Percentiles rank a stretch among this genome's conserved stretches.
Evolutionary conservation across 1,140 invertebrate species (phyloP).

Genomic region (Trinorchestia longiramus): DNA sequence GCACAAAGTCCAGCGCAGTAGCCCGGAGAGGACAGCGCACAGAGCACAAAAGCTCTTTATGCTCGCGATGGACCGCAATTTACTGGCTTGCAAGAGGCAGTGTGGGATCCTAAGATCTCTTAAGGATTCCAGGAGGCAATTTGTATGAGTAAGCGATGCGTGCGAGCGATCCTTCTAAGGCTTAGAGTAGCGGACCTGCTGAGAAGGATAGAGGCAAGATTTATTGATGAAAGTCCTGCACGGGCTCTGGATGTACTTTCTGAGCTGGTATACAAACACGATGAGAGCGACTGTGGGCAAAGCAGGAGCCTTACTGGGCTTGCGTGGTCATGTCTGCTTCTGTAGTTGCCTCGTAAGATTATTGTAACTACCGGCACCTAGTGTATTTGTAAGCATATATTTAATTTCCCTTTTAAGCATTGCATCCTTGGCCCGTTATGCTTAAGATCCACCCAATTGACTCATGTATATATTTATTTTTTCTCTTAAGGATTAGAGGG

Average conservation of each 20-base stretch:
- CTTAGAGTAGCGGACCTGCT: not conserved
- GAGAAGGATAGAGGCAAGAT: not conserved
- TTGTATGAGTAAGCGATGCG: slow-evolving; percentile 6
- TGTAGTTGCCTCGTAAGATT: not conserved
- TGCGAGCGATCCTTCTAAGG: slow-evolving; percentile 5
- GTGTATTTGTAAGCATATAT: not conserved
- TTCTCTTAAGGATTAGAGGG: not conserved
- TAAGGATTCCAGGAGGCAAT: slow-evolving; percentile 6
- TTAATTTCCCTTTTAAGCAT: not conserved
- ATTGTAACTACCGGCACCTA: not conserved
- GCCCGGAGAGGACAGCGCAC: not conserved
- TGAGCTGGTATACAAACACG: not conserved
- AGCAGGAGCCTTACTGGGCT: not conserved
- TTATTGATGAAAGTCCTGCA: not conserved
- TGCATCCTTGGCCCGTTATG: not conserved
- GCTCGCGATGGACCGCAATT: not conserved
- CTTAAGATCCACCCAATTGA: not conserved
- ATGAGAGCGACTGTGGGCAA: not conserved
- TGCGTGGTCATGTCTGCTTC: not conserved
- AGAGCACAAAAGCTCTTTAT: not conserved
- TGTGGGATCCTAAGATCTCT: not conserved
- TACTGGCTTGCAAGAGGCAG: not conserved
- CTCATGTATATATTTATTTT: not conserved
- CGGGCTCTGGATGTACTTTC: not conserved
- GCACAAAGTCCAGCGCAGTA: not conserved